Evolutionary conservation across 2,113 vertebrate genomes (phyloP).

Genomic region (Girardinichthys multiradiatus): DNA sequence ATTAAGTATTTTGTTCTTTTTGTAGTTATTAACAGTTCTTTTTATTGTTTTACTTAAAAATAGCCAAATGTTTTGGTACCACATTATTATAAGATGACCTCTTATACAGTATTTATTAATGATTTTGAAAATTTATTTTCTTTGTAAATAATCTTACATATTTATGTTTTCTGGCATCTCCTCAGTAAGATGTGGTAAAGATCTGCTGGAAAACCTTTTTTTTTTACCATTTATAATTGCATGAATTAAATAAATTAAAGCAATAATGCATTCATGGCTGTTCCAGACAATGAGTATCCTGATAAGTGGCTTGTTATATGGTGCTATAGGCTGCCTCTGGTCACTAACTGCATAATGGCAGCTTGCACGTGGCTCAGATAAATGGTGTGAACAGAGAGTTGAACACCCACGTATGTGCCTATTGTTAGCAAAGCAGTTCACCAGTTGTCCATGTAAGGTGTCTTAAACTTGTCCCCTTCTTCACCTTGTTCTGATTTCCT

Average conservation of each 20-base stretch:
- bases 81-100: too few relatives aligned
- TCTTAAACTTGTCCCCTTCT: constrained; percentile 7
- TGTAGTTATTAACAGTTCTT: too few relatives aligned
- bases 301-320: constrained; percentile 43
- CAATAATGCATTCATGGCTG: constrained; percentile 6
- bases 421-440: constrained; percentile 22
- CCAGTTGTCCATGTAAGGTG: constrained; percentile 17
- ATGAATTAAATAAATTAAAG: constrained; percentile 4
- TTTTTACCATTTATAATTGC: constrained; percentile 5
- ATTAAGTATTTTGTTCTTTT: not conserved
- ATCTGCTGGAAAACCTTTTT: not conserved
- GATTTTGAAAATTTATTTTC: too few relatives aligned
- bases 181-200: not conserved
- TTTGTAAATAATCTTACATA: too few relatives aligned
- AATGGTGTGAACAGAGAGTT: constrained; percentile 44
- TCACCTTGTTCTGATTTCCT: constrained; percentile 33
- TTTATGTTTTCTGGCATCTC: not conserved
- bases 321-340: constrained; percentile 21
- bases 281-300: constrained; percentile 19
- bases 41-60: too few relatives aligned
- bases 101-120: too few relatives aligned
- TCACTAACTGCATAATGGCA: constrained; percentile 41
- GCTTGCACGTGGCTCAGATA: constrained; percentile 30
- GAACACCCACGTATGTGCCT: constrained; percentile 45
- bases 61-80: too few relatives aligned